phyloP scores from a whole-genome alignment of 2,888 invertebrate species.

The Aethes cnicana region DNA sequence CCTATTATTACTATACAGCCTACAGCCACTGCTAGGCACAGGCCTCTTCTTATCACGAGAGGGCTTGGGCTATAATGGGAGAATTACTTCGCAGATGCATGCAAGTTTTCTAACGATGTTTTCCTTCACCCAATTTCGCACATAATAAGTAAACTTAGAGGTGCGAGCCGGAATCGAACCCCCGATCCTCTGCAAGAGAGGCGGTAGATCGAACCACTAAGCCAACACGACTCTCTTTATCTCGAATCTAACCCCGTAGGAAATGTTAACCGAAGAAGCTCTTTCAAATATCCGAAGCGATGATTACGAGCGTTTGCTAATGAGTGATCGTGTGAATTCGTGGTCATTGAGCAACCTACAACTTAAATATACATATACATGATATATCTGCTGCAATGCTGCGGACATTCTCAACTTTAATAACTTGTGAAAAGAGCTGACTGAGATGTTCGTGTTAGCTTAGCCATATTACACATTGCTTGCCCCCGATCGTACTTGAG shows the following conservation, averaged over 20 bases:
- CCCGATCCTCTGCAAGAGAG: too few relatives aligned
- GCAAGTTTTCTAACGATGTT: too few relatives aligned
- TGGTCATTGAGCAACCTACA: slow-evolving; percentile 13
- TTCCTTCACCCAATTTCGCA: too few relatives aligned
- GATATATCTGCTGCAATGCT: not conserved
- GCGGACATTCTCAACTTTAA: not conserved
- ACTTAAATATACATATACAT: not conserved
- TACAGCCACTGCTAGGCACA: too few relatives aligned
- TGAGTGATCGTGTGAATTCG: slow-evolving; percentile 14
- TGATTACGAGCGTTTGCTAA: slow-evolving; percentile 5
- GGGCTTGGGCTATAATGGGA: too few relatives aligned
- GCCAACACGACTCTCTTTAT: too few relatives aligned
- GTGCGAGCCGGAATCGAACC: too few relatives aligned
- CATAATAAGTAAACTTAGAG: too few relatives aligned
- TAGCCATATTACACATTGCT: not conserved
- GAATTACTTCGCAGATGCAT: too few relatives aligned
- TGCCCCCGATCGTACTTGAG: not conserved
- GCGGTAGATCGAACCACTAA: too few relatives aligned
- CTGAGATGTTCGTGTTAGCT: not conserved
- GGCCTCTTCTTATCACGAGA: too few relatives aligned
- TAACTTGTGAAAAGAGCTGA: not conserved
- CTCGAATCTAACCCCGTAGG: slow-evolving; percentile 12
- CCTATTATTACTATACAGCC: too few relatives aligned
- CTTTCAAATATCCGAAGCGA: not conserved
- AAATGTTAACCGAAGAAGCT: slow-evolving; percentile 5